Percentiles rank a stretch among this genome's conserved stretches.
phyloP scores from a whole-genome alignment of 2,888 invertebrate genomes.

The Entomobrya proxima region DNA sequence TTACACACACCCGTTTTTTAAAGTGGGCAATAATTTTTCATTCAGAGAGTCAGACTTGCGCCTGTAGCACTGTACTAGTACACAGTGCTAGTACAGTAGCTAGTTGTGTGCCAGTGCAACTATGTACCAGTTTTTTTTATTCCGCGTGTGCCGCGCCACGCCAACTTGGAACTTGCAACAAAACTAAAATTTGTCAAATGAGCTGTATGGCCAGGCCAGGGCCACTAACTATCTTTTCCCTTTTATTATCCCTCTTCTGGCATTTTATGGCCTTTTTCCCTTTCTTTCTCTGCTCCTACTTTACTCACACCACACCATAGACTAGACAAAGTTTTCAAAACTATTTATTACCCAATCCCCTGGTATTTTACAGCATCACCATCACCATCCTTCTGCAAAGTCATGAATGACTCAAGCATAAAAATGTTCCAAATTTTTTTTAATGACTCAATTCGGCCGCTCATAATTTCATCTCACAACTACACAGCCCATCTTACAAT shows the following conservation, averaged over 20 bases:
- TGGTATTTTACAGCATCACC: neutral
- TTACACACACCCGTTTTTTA: slow-evolving; percentile 16
- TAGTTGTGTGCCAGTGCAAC: no score
- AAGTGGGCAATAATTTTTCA: slow-evolving; percentile 42
- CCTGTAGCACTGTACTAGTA: neutral
- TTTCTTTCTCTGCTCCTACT: neutral
- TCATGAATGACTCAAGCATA: no score
- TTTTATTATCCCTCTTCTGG: neutral
- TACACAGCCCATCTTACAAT: no score
- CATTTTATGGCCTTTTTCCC: neutral
- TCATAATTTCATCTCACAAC: no score
- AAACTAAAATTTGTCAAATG: neutral
- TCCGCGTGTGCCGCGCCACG: no score
- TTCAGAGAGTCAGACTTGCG: slow-evolving; percentile 32
- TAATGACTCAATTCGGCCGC: neutral
- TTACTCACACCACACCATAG: neutral
- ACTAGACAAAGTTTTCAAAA: neutral
- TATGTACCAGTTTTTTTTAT: no score
- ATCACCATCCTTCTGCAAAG: neutral
- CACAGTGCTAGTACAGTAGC: no score
- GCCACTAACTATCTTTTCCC: neutral
- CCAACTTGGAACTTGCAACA: neutral
- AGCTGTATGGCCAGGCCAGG: neutral
- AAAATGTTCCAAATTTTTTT: neutral
- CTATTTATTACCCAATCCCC: neutral